Evolutionary conservation across 2,888 invertebrate genomes (phyloP), one percentile per base, ranked within the genome.

Genomic region (Nymphalis polychloros): DNA sequence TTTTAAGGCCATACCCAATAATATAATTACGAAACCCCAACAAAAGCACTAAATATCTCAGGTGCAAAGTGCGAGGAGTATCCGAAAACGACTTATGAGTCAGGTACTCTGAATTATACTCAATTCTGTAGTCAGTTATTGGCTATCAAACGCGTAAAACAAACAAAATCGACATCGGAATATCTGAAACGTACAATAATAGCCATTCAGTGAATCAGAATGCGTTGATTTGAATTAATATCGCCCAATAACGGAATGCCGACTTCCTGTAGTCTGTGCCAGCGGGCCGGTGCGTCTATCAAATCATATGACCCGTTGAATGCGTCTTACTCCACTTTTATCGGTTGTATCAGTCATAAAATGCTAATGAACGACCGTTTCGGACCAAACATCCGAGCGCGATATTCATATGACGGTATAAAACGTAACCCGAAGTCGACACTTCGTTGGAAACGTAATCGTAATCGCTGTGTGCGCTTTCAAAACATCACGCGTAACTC

Each of bases 341-440:
- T 92, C 88, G 90, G 85, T 86, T 89, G 90, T 92, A 92, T 92
- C 88, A 89, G 83, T 92, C 92, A 90, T 92, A 92, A 92, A 92
- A 92, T 92, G 90, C 89, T 92, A 92, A 92, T 92, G 92, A 91
- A 91, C 86, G 87, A 84, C 82, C 89, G 83, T 87, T 86, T 87
- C 86, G 89, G 90, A 87, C 90, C 90, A 92, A 92, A 92, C 91
- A 92, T 92, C 91, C 90, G 92, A 92, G 90, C 86, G 82, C 85
- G 83, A 91, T 91, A 91, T 92, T 92, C 92, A 85, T 91, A 89
- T 92, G 92, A 89, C 92, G 86, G 84, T 86, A 89, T 90, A 85
- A 90, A 90, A 88, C 86, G 92, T 89, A 92, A 92, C 89, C 85
- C 83, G 92, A 92, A 88, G 91, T 89, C 88, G 84, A 87, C 88